phyloP scores from a whole-genome alignment of 2,113 vertebrate genomes.

The Chrysemys picta region DNA sequence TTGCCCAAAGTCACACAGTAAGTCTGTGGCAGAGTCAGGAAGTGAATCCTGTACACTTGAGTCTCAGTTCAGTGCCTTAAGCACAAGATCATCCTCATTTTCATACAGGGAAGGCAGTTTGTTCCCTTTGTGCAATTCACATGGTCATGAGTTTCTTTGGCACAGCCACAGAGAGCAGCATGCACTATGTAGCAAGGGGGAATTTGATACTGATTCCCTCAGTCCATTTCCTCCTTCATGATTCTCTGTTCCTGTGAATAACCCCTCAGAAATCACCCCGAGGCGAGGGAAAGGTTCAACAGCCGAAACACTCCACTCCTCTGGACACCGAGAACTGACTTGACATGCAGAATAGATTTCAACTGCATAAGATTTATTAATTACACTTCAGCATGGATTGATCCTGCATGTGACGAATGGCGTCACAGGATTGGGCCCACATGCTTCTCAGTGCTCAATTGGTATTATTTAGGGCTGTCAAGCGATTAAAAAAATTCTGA shows the following conservation, averaged over 20 bases:
- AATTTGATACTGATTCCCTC: not conserved
- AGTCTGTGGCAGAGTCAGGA: not conserved
- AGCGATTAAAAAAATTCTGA: no score
- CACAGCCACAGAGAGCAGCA: not conserved
- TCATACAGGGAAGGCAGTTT: not conserved
- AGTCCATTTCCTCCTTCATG: not conserved
- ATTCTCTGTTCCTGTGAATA: not conserved
- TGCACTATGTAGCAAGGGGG: not conserved
- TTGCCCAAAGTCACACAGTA: not conserved
- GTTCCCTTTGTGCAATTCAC: not conserved
- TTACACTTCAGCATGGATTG: not conserved
- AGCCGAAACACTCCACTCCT: not conserved
- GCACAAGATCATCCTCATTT: not conserved
- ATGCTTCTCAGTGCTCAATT: no score
- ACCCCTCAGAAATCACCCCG: not conserved
- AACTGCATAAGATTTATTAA: not conserved
- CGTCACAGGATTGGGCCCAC: no score
- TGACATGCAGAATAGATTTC: not conserved
- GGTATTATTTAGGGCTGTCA: not conserved
- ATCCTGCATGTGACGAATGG: not conserved
- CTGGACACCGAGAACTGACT: not conserved
- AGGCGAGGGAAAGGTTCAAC: not conserved
- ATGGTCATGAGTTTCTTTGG: not conserved
- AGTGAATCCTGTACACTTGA: not conserved
- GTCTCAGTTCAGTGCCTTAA: no score